Conservation (phyloP, 2,888 invertebrate species). For the Drosophila merina region DNA sequence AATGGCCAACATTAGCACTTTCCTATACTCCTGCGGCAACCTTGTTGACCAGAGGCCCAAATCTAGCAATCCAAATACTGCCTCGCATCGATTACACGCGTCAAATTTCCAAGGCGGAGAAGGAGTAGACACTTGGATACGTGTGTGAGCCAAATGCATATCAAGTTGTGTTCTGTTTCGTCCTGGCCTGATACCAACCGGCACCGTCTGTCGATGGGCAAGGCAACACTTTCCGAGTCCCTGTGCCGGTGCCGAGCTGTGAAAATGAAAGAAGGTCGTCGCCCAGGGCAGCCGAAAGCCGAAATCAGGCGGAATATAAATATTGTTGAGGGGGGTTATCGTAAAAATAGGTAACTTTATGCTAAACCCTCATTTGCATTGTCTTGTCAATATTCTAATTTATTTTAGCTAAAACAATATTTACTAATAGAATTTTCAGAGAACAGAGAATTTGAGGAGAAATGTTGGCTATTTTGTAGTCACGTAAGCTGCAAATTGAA, state of each 20-base stretch:
- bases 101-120: conserved; percentile 9
- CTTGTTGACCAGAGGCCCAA: conserved; percentile 49
- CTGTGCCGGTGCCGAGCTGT: conserved; percentile 18
- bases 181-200: conserved; percentile 57
- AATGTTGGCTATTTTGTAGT: background rate
- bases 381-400: background rate
- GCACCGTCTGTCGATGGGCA: conserved; percentile 49
- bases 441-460: background rate
- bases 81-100: conserved; percentile 64
- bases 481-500: background rate
- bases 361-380: background rate
- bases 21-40: conserved; percentile 57
- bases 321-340: conserved; percentile 21
- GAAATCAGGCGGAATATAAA: conserved; percentile 31
- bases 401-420: background rate
- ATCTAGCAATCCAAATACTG: conserved; percentile 2
- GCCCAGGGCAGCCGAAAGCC: conserved; percentile 36
- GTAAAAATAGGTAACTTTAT: conserved; percentile 24
- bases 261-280: conserved; percentile 65
- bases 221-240: conserved; percentile 54
- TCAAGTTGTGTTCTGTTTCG: conserved; percentile 3
- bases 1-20: conserved; percentile 73
- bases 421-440: background rate
- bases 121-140: background rate
- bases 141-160: conserved; percentile 2